Evolutionary conservation across 2,888 invertebrate species (phyloP).

Genomic region (Leucophenga montana): DNA sequence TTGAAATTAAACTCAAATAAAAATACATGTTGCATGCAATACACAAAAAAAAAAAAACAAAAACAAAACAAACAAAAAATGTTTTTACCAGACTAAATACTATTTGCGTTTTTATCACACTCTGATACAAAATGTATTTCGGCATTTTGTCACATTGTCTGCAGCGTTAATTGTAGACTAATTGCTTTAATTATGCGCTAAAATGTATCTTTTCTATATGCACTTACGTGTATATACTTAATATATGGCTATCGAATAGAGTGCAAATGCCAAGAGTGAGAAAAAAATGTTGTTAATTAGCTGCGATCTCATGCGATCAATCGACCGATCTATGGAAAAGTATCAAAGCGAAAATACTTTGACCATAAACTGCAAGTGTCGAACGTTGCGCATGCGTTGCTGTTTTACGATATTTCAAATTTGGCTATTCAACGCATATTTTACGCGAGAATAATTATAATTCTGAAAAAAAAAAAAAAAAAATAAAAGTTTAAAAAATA

Average conservation of each 20-base stretch:
- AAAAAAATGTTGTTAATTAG: constrained; percentile 25
- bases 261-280: not conserved
- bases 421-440: constrained; percentile 19
- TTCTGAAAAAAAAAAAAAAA: no score
- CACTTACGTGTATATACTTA: no score
- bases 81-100: no score
- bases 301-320: constrained; percentile 14
- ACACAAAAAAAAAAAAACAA: not conserved
- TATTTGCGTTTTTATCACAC: constrained; percentile 11
- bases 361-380: constrained; percentile 24
- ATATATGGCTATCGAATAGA: no score
- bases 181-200: constrained; percentile 24
- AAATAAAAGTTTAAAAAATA: no score
- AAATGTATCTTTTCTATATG: constrained; percentile 11
- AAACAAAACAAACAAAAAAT: no score
- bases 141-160: constrained; percentile 22
- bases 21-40: constrained; percentile 8
- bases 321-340: constrained; percentile 3
- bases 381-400: constrained; percentile 1
- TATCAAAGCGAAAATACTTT: constrained; percentile 7
- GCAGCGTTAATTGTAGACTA: constrained; percentile 20
- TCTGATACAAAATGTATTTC: not conserved
- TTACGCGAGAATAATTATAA: no score
- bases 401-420: constrained; percentile 14
- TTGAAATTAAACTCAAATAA: constrained; percentile 4